Evolutionary conservation across 2,113 vertebrate species (phyloP).

Genomic region (Ctenomys sociabilis): DNA sequence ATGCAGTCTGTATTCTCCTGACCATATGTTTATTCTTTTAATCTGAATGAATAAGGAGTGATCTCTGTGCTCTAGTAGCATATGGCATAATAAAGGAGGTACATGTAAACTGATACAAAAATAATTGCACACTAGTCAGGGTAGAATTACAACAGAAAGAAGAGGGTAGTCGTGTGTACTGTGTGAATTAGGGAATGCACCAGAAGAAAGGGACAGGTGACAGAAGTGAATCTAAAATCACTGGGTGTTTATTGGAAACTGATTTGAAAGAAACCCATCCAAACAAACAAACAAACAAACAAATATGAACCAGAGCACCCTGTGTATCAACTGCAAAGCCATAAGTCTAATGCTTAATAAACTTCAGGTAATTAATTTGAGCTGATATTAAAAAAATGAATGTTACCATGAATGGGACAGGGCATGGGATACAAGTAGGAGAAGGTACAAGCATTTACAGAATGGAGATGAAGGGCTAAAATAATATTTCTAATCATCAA

Average conservation of each 20-base stretch:
- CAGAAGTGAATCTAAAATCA: not conserved
- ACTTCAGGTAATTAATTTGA: not conserved
- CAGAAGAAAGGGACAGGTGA: not conserved
- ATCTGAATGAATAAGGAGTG: conserved; percentile 35
- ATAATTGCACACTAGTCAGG: conserved; percentile 20
- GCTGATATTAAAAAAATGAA: not conserved
- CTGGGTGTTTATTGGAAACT: not conserved
- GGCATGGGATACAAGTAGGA: not conserved
- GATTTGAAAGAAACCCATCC: not conserved
- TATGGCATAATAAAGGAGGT: conserved; percentile 31
- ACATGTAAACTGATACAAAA: conserved; percentile 25
- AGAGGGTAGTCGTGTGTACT: not conserved
- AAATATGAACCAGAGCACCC: not conserved
- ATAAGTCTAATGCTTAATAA: not conserved
- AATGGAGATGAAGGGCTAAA: not conserved
- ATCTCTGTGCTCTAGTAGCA: conserved; percentile 27
- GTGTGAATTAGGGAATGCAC: not conserved
- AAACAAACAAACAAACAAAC: not conserved
- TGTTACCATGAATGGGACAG: not conserved
- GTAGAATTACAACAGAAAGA: not conserved
- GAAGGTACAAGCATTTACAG: not conserved
- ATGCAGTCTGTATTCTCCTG: not conserved
- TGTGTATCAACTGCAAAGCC: not conserved
- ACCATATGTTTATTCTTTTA: conserved; percentile 33
- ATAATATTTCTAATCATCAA: not conserved